These are phyloP conservation scores for Sebastes kiyomatsui DNA, from an alignment of 2,797 vertebrate genomes.

Conservation along the genomic window DNA sequence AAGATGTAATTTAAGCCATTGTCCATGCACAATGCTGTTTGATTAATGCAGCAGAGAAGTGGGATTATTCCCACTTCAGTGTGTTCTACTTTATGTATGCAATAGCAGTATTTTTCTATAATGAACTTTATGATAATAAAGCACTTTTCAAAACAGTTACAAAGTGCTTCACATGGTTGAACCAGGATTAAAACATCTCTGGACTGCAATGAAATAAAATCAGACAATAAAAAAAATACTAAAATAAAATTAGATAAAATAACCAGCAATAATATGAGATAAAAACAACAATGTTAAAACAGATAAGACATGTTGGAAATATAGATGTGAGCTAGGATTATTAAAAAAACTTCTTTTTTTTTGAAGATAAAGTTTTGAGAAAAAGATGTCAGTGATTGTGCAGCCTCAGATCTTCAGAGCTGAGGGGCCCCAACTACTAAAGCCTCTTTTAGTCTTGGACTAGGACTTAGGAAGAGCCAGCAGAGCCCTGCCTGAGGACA, in stretches of 20 bases:
- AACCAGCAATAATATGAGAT: background rate
- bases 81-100: background rate
- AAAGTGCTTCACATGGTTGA: background rate
- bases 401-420: background rate
- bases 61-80: background rate
- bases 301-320: background rate
- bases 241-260: background rate
- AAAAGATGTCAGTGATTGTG: background rate
- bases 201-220: background rate
- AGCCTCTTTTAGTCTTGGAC: background rate
- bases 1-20: background rate
- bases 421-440: background rate
- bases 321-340: no score
- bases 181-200: background rate
- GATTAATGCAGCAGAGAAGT: background rate
- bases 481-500: background rate
- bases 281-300: background rate
- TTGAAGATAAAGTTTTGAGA: background rate
- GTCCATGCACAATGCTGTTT: background rate
- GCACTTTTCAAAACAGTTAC: background rate
- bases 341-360: no score
- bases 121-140: background rate
- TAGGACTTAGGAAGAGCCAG: background rate
- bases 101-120: background rate
- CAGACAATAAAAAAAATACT: background rate